phyloP scores from a whole-genome alignment of 2,113 vertebrate genomes.

The Donacobius atricapilla region DNA sequence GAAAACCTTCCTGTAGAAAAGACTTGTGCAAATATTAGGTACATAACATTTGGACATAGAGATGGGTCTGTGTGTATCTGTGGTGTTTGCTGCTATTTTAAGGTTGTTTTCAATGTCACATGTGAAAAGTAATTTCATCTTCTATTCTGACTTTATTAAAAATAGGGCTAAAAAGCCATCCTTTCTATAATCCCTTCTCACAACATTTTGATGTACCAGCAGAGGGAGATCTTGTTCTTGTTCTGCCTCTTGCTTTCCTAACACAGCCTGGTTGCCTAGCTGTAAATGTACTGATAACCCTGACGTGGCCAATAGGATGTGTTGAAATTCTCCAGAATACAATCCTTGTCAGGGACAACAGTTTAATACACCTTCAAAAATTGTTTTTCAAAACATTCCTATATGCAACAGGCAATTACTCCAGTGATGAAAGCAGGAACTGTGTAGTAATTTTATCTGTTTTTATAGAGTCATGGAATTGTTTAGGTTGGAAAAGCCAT shows the following conservation, averaged over 20 bases:
- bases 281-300: background rate
- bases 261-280: background rate
- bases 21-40: background rate
- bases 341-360: background rate
- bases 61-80: background rate
- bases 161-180: background rate
- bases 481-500: background rate
- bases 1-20: background rate
- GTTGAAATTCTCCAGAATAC: background rate
- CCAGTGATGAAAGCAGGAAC: background rate
- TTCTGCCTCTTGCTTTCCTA: background rate
- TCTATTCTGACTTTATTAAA: background rate
- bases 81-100: background rate
- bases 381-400: background rate
- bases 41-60: background rate
- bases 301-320: background rate
- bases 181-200: background rate
- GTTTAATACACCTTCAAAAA: background rate
- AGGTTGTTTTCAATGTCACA: background rate
- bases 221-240: conserved; percentile 44
- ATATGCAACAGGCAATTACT: background rate
- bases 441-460: background rate
- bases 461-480: background rate
- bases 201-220: background rate
- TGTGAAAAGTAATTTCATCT: background rate